Percentiles rank a stretch among this genome's conserved stretches.
Evolutionary conservation across 2,888 invertebrate genomes (phyloP).

Genomic region (Cheilosia urbana): DNA sequence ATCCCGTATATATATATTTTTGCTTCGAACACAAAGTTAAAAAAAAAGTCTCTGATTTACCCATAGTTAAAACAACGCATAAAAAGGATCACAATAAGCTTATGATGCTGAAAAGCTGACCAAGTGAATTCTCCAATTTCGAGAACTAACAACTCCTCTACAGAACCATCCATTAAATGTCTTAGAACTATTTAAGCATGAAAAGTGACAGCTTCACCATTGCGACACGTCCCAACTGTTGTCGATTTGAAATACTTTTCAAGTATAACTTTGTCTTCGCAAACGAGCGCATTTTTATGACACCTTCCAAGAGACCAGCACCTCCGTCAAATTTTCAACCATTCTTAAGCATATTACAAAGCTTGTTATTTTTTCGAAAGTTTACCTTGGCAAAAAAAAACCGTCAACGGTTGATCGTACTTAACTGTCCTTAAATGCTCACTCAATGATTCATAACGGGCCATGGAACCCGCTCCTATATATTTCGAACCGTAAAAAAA

Average conservation of each 20-base stretch:
- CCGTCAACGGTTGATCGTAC: conserved; percentile 46
- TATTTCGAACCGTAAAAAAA: conserved; percentile 52
- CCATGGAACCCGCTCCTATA: conserved; percentile 54
- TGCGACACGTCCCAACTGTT: not conserved
- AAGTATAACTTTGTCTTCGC: not conserved
- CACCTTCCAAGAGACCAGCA: not conserved
- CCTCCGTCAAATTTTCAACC: conserved; percentile 52
- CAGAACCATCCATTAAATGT: no score
- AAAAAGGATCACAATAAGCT: no score
- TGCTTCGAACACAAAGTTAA: no score
- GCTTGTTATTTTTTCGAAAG: conserved; percentile 18
- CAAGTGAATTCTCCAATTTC: no score
- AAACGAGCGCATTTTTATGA: conserved; percentile 5
- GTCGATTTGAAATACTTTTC: not conserved
- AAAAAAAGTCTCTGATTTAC: no score
- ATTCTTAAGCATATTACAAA: conserved; percentile 15
- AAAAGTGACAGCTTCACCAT: not conserved
- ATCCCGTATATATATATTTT: no score
- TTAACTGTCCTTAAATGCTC: conserved; percentile 32
- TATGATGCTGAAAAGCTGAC: no score
- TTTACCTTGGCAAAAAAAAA: conserved; percentile 50
- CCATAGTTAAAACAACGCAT: no score
- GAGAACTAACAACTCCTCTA: no score
- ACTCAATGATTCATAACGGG: conserved; percentile 57
- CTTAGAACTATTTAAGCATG: not conserved